phyloP scores from a whole-genome alignment of 2,113 vertebrate genomes.

The Labrus mixtus region DNA sequence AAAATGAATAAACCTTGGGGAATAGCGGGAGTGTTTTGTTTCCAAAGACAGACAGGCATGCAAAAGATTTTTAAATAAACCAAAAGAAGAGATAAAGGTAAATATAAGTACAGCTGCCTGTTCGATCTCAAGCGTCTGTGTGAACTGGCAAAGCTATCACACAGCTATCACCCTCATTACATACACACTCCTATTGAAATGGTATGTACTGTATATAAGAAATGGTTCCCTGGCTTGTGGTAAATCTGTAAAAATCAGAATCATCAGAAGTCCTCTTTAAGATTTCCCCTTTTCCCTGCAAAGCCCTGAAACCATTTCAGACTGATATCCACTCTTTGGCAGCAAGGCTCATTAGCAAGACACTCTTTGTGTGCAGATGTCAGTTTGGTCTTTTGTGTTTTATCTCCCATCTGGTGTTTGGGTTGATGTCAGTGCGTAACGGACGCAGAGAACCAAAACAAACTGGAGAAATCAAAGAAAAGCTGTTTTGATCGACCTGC shows the following conservation, averaged over 20 bases:
- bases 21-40: background rate
- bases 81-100: background rate
- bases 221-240: conserved; percentile 15
- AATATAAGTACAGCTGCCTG: background rate
- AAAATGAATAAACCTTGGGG: too few relatives aligned
- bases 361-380: conserved; percentile 54
- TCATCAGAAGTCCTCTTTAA: conserved; percentile 43
- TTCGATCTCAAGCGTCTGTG: background rate
- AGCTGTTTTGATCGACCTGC: conserved; percentile 55
- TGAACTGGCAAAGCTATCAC: background rate
- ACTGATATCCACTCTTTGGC: conserved; percentile 6
- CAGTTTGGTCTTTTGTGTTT: conserved; percentile 48
- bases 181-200: background rate
- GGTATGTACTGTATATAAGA: conserved; percentile 13
- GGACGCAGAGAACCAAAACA: conserved; percentile 37
- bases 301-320: conserved; percentile 12
- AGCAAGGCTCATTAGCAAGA: conserved; percentile 45
- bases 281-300: conserved; percentile 6
- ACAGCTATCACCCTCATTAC: too few relatives aligned
- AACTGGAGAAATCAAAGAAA: conserved; percentile 50
- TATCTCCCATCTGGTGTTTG: conserved; percentile 74
- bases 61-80: background rate
- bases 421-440: conserved; percentile 64
- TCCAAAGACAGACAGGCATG: background rate
- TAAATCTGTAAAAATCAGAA: conserved; percentile 24